Evolutionary conservation across 2,113 vertebrate species (phyloP).

Genomic region (Lepus americanus): DNA sequence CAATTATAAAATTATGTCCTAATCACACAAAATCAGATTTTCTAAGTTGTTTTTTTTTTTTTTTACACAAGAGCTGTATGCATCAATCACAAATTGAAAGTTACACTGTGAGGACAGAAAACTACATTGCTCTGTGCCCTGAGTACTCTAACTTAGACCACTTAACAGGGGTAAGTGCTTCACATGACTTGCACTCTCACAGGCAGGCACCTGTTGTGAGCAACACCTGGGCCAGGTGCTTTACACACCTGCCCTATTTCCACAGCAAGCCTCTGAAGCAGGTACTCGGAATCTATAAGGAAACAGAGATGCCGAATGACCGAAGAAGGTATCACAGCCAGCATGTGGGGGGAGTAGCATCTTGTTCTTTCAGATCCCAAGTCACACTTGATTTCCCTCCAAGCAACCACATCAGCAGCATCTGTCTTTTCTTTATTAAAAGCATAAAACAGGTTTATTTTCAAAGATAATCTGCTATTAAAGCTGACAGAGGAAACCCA

Average conservation of each 20-base stretch:
- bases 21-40: conserved; percentile 39
- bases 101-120: neutral
- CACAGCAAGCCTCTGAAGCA: neutral
- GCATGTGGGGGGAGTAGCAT: neutral
- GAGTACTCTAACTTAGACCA: neutral
- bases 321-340: neutral
- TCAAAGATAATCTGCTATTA: neutral
- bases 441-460: neutral
- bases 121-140: neutral
- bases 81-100: neutral
- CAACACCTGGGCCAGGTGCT: neutral
- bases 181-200: too few relatives aligned
- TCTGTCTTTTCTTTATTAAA: neutral
- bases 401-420: neutral
- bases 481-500: neutral
- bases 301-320: neutral
- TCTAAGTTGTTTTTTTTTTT: neutral
- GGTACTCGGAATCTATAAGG: neutral
- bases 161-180: neutral
- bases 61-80: neutral
- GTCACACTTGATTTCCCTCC: neutral
- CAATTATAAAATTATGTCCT: neutral
- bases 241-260: neutral
- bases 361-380: neutral
- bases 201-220: neutral